Conservation (phyloP, 2,797 vertebrate species). For the Rousettus madagascariensis region DNA sequence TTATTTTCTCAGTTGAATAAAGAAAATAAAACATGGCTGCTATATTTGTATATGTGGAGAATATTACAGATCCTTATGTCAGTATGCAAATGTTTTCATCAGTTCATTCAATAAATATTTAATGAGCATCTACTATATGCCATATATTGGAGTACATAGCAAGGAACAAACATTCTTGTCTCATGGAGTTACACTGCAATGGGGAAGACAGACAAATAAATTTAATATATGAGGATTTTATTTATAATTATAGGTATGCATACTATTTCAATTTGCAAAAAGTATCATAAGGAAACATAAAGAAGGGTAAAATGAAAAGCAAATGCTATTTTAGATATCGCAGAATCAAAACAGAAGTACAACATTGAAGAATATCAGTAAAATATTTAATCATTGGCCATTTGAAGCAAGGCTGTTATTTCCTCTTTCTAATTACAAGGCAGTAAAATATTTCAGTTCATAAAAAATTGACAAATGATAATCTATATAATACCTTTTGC, state of each 20-base stretch:
- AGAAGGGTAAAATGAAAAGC: not conserved
- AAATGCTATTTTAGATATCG: not conserved
- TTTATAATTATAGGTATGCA: not conserved
- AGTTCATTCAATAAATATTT: not conserved
- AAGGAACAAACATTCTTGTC: not conserved
- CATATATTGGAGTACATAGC: not conserved
- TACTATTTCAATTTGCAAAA: not conserved
- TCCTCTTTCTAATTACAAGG: not conserved
- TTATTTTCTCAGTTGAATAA: not conserved
- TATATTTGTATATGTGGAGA: not conserved
- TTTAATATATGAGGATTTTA: not conserved
- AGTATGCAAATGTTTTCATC: not conserved
- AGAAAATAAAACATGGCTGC: not conserved
- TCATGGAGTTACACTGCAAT: not conserved
- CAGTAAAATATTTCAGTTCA: not conserved
- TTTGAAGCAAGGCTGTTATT: not conserved
- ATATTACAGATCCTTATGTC: not conserved
- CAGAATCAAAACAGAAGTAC: not conserved
- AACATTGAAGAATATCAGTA: not conserved
- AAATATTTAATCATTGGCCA: not conserved
- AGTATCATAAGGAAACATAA: not conserved
- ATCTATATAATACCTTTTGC: not conserved
- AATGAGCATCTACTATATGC: not conserved
- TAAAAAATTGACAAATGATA: conserved; percentile 26
- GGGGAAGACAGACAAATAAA: not conserved